Evolutionary conservation across 2,113 vertebrate species (phyloP).

Genomic region (Oxygymnocypris stewartii): DNA sequence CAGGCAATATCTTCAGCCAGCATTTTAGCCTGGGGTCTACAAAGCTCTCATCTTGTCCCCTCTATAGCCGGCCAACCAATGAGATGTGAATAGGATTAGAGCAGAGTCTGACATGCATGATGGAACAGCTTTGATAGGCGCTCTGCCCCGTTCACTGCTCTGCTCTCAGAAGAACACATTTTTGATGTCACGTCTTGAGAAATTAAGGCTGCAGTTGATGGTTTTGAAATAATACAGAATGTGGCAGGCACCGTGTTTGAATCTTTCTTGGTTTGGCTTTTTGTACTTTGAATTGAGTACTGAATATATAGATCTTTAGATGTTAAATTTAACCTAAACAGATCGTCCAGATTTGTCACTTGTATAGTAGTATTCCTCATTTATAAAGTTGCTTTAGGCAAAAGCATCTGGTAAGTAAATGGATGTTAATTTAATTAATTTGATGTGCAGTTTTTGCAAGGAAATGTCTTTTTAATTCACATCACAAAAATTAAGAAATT

Average conservation of each 20-base stretch:
- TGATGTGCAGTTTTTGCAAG: background rate
- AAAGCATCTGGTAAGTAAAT: conserved; percentile 19
- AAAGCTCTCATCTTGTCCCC: conserved; percentile 50
- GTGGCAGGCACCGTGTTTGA: background rate
- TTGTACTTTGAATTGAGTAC: background rate
- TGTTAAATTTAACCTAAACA: background rate
- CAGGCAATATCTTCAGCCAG: conserved; percentile 41
- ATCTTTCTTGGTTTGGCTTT: background rate
- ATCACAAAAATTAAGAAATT: background rate
- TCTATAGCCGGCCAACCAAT: conserved; percentile 38
- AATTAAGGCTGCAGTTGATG: conserved; percentile 16
- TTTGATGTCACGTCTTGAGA: conserved; percentile 41
- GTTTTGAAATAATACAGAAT: conserved; percentile 18
- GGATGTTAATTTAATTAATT: background rate
- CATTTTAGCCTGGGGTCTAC: conserved; percentile 36
- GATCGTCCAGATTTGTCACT: background rate
- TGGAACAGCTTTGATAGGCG: conserved; percentile 49
- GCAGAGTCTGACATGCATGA: conserved; percentile 45
- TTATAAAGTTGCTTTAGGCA: background rate
- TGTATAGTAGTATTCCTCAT: background rate
- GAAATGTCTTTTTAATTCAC: background rate
- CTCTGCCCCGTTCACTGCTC: background rate
- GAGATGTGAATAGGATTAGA: conserved; percentile 54
- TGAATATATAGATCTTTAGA: background rate
- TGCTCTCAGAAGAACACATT: conserved; percentile 45